These are phyloP conservation scores for Limnephilus auricula DNA, from an alignment of 2,888 invertebrate genomes.

Conservation along the genomic window DNA sequence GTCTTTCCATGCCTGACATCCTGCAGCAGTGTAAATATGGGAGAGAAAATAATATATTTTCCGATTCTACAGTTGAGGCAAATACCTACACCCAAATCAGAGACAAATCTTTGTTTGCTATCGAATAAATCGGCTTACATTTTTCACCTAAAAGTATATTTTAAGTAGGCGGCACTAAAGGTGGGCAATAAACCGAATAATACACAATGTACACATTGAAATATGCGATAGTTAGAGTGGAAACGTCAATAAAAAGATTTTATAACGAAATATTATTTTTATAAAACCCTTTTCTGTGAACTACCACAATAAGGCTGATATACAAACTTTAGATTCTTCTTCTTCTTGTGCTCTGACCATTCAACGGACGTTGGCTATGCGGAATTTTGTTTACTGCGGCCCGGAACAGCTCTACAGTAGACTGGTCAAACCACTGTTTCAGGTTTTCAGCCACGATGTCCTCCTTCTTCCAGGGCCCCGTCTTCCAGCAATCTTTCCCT, in stretches of 20 bases:
- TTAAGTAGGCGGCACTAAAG: not conserved
- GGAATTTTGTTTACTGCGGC: too few relatives aligned
- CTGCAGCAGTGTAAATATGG: not conserved
- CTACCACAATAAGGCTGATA: not conserved
- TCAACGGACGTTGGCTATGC: too few relatives aligned
- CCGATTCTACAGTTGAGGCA: not conserved
- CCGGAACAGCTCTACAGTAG: too few relatives aligned
- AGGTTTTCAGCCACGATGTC: too few relatives aligned
- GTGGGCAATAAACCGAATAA: not conserved
- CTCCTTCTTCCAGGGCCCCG: too few relatives aligned
- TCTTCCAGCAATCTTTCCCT: too few relatives aligned
- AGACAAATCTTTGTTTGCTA: not conserved
- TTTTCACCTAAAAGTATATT: not conserved
- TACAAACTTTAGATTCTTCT: too few relatives aligned
- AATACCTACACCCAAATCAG: not conserved
- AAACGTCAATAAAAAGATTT: not conserved
- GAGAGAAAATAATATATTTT: not conserved
- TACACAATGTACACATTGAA: not conserved
- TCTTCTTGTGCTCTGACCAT: too few relatives aligned
- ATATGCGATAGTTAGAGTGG: not conserved
- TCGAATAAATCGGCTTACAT: not conserved
- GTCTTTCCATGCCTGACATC: not conserved
- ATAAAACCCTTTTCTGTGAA: not conserved
- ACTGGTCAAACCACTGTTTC: too few relatives aligned
- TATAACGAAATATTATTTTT: not conserved